These are phyloP conservation scores for Muraenolepis orangiensis DNA, from an alignment of 2,797 vertebrate genomes.

Conservation along the genomic window DNA sequence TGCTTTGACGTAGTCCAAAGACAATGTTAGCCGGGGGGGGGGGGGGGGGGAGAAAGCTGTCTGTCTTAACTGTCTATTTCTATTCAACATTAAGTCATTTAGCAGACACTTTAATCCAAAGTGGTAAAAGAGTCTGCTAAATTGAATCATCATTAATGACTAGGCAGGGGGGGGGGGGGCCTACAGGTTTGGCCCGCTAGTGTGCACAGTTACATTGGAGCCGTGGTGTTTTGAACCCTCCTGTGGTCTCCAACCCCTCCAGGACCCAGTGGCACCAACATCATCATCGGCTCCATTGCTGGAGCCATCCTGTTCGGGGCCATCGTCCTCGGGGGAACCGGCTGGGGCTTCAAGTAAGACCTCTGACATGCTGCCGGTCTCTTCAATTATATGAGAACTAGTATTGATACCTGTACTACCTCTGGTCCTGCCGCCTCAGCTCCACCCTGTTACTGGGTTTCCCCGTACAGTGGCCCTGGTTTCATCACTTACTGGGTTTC, in stretches of 20 bases:
- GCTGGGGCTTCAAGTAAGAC: constrained; percentile 99
- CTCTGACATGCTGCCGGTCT: constrained; percentile 22
- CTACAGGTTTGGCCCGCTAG: background rate
- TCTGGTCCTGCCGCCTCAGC: too few relatives aligned
- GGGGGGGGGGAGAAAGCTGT: too few relatives aligned
- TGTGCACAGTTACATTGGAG: background rate
- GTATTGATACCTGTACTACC: too few relatives aligned
- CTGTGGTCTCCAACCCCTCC: constrained; percentile 52
- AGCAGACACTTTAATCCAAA: background rate
- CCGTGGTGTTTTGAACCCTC: background rate
- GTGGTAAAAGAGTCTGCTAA: too few relatives aligned
- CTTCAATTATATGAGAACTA: background rate
- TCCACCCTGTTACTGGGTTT: too few relatives aligned
- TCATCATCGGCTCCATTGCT: constrained; percentile 97
- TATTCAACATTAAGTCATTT: too few relatives aligned
- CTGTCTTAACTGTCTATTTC: too few relatives aligned
- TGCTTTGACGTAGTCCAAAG: too few relatives aligned
- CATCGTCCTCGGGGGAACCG: constrained; percentile 95
- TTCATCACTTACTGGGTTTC: too few relatives aligned
- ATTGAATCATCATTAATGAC: background rate
- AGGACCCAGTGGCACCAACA: constrained; percentile 99
- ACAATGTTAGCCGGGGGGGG: too few relatives aligned
- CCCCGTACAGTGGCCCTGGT: too few relatives aligned
- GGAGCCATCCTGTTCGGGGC: constrained; percentile 94
- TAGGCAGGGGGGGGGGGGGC: too few relatives aligned